Evolutionary conservation across 2,797 vertebrate species (phyloP).

Genomic region (Malurus splendens): DNA sequence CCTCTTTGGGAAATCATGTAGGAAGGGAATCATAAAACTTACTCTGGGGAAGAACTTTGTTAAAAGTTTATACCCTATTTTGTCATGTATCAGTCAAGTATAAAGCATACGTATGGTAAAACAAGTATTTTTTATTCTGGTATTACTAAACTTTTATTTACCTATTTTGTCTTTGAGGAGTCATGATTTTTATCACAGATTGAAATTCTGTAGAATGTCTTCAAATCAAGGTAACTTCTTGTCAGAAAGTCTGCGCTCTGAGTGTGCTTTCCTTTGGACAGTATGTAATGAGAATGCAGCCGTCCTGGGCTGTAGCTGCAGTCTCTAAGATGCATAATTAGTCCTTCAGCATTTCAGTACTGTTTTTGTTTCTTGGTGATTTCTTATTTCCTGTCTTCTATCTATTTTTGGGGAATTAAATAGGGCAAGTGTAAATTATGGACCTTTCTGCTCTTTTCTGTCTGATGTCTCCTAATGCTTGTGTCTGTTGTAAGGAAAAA

Average conservation of each 20-base stretch:
- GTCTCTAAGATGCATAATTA: not conserved
- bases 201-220: not conserved
- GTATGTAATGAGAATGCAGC: rapidly evolving
- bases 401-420: not conserved
- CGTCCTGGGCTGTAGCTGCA: not conserved
- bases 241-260: not conserved
- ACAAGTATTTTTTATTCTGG: not conserved
- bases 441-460: not conserved
- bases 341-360: not conserved
- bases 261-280: not conserved
- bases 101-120: not conserved
- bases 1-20: not conserved
- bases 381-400: not conserved
- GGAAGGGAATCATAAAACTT: not conserved
- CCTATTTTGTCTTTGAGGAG: not conserved
- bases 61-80: not conserved
- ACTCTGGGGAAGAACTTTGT: not conserved
- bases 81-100: not conserved
- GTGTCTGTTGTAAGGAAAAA: not conserved
- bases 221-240: not conserved
- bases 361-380: not conserved
- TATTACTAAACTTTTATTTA: not conserved
- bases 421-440: not conserved
- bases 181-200: not conserved
- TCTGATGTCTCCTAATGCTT: not conserved